Evolutionary conservation across 1,140 invertebrate genomes (phyloP).

Genomic region (Zelostemma sp.): DNA sequence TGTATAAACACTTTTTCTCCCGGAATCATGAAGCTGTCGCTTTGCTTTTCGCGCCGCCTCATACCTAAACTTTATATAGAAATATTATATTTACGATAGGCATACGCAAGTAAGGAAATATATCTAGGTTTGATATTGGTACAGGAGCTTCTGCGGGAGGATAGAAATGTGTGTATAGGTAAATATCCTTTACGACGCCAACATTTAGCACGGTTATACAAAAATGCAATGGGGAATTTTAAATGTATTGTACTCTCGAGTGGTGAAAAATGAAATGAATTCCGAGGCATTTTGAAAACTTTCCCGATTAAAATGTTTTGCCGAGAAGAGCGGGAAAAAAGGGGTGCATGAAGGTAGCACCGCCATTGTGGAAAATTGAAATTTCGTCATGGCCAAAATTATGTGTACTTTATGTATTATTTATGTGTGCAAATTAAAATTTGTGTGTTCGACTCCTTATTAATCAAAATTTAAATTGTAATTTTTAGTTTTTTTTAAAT

Average conservation of each 20-base stretch:
- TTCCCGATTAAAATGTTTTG: too few relatives aligned
- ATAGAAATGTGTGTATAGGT: conserved; percentile 59
- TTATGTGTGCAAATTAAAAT: too few relatives aligned
- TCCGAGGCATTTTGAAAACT: background rate
- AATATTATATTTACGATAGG: conserved; percentile 45
- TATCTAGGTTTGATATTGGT: conserved; percentile 59
- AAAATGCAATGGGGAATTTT: background rate
- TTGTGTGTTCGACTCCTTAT: too few relatives aligned
- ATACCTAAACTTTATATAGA: conserved; percentile 46
- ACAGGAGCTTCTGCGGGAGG: conserved; percentile 46
- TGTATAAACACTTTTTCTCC: conserved; percentile 9
- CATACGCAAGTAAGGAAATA: conserved; percentile 35
- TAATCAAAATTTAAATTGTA: too few relatives aligned
- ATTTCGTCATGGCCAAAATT: too few relatives aligned
- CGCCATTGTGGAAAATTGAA: too few relatives aligned
- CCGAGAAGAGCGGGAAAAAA: too few relatives aligned
- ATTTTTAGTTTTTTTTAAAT: too few relatives aligned
- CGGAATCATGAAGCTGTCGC: conserved; percentile 18
- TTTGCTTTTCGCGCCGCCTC: conserved; percentile 25
- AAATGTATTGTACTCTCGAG: background rate
- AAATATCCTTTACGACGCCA: conserved; percentile 34
- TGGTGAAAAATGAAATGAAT: background rate
- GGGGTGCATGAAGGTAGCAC: too few relatives aligned
- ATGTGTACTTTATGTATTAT: too few relatives aligned
- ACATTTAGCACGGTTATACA: conserved; percentile 2